These are phyloP conservation scores for Periophthalmus magnuspinnatus DNA, from an alignment of 2,797 vertebrate genomes.

Conservation along the genomic window DNA sequence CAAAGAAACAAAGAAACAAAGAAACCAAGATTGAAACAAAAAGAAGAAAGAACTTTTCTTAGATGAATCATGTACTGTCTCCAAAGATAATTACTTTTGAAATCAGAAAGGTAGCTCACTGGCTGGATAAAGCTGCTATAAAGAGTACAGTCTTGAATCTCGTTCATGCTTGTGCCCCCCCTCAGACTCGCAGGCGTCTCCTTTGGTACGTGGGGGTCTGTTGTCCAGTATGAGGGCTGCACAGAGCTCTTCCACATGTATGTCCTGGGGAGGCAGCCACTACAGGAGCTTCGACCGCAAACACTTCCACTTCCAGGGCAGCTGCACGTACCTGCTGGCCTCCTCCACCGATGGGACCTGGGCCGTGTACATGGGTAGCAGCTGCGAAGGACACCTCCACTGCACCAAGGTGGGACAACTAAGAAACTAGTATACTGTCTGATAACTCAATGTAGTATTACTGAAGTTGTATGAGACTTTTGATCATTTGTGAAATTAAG, in stretches of 20 bases:
- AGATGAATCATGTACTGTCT: too few species aligned
- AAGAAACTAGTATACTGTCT: too few species aligned
- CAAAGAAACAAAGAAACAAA: too few species aligned
- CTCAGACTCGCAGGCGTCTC: slow-evolving; percentile 71
- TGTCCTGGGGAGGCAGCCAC: slow-evolving; percentile 84
- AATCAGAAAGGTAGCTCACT: too few species aligned
- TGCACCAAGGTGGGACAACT: slow-evolving; percentile 78
- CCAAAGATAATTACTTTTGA: too few species aligned
- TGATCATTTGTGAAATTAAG: too few species aligned
- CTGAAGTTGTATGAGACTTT: too few species aligned
- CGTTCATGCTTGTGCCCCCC: background rate
- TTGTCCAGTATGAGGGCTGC: slow-evolving; percentile 57
- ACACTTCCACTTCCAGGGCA: slow-evolving; percentile 86
- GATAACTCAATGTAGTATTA: too few species aligned
- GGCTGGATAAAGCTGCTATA: too few species aligned
- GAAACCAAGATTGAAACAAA: too few species aligned
- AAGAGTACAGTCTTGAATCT: too few species aligned
- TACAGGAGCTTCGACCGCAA: slow-evolving; percentile 86
- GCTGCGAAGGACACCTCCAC: slow-evolving; percentile 60
- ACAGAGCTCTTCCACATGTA: slow-evolving; percentile 77
- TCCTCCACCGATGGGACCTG: slow-evolving; percentile 81
- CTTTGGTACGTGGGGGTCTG: slow-evolving; percentile 60
- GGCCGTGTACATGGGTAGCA: slow-evolving; percentile 75
- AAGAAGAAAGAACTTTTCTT: too few species aligned
- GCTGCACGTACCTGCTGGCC: slow-evolving; percentile 85